Evolutionary conservation across 2,888 invertebrate species (phyloP).

Genomic region (Pyrrhosoma nymphula): DNA sequence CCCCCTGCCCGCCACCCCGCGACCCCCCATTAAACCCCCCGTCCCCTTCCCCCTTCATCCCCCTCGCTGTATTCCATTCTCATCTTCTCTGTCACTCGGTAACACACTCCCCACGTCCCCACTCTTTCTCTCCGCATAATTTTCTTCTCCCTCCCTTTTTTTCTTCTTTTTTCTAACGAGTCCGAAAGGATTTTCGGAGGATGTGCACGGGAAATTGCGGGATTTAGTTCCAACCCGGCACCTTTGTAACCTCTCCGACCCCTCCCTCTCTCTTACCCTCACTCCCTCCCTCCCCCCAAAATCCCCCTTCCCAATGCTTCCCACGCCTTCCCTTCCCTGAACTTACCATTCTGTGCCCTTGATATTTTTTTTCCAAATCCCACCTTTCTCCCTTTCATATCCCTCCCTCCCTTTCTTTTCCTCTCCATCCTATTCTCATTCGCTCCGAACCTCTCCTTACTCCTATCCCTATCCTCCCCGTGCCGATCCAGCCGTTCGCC

Average conservation of each 20-base stretch:
- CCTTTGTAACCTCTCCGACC: constrained; percentile 11
- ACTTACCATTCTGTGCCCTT: background rate
- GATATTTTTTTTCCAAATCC: background rate
- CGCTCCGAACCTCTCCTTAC: no score
- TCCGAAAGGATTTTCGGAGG: constrained; percentile 30
- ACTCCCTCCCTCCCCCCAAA: background rate
- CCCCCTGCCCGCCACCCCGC: background rate
- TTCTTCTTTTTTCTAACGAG: background rate
- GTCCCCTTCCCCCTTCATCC: background rate
- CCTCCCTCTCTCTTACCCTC: background rate
- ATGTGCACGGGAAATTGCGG: background rate
- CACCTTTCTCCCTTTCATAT: background rate
- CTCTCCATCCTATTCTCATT: no score
- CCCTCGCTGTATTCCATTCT: background rate
- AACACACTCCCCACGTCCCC: background rate
- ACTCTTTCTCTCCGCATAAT: background rate
- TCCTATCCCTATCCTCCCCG: no score
- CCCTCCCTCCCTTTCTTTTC: background rate
- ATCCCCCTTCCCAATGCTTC: background rate
- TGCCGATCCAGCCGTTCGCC: no score
- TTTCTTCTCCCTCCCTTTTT: background rate
- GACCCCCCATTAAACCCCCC: background rate
- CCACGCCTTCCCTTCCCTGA: background rate
- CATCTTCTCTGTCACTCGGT: background rate
- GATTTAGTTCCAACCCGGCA: background rate